Base-by-base conservation (phyloP, 1,140 invertebrate genomes). In the Bicyclus anynana region DNA sequence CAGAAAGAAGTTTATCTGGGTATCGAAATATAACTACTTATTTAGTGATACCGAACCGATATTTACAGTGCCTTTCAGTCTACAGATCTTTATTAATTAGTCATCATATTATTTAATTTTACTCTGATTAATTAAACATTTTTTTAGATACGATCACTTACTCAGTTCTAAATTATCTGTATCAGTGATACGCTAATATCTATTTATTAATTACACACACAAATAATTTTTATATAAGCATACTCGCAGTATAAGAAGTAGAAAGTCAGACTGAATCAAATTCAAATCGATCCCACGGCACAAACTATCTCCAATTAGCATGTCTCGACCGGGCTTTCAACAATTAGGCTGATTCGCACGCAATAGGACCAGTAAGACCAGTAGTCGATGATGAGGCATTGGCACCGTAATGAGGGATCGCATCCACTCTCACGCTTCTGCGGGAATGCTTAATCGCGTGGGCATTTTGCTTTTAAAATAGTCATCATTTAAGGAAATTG, bases 291-390 rank as follows among this genome's bases (percentile, higher is more conserved):
- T 66, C 78, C 65, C 76, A 81, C 76, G 74, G 62, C 69, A 66
- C 52, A 61, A 59, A 67, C 65, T 69, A 69, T 71, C 66, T 65
- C 69, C 70, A 73, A 84, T 84, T 84, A 80, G 68, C 77, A 77
- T 84, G 77, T 80, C 69, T 77, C 60, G 71, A 73, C 65, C 59
- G 55, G 59, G 68, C 72, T 84, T 85, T 83, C 75, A 63, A 77
- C 73, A 77, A 87, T 87, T 80, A 85, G 73, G 71, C 56, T 71
- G 64, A 78, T 77, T 70, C 67, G 68, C 77, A 81, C 80, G 80
- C 72, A 72, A 77, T 21, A 47, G 44, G 65, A 49, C 74, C 59
- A 58, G 74, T 65, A 85, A 84, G 67, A 87, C 84, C 80, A 81
- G 84, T 87, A 84, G 84, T 78, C 73, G 46, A 66, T 72, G 70